A percentile compares a stretch with the other conserved stretches of the same genome.
phyloP scores from a whole-genome alignment of 2,797 vertebrate species.

The Melanotaenia maccullochi region DNA sequence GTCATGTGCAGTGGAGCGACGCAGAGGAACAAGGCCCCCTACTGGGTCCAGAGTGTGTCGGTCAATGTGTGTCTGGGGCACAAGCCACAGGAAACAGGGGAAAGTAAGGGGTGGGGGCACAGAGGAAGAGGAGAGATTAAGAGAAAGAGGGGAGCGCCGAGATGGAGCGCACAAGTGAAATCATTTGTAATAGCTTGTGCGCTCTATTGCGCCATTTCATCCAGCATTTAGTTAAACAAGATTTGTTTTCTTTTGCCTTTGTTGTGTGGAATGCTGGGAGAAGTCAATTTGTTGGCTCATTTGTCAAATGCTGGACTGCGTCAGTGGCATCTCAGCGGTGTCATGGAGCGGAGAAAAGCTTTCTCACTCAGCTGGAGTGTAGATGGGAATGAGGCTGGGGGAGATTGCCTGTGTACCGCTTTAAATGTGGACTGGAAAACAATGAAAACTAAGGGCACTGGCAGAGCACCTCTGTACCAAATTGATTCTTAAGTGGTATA shows the following conservation, averaged over 20 bases:
- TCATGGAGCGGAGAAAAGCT: conserved; percentile 62
- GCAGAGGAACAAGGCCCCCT: conserved; percentile 81
- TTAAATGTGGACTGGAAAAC: conserved; percentile 71
- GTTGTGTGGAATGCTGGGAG: conserved; percentile 60
- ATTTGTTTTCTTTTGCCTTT: conserved; percentile 76
- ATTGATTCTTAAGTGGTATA: conserved; percentile 76
- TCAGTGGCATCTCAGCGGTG: conserved; percentile 60
- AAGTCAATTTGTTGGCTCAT: conserved; percentile 83
- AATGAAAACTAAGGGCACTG: conserved; percentile 67
- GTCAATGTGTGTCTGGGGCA: conserved; percentile 77
- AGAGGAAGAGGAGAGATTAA: conserved; percentile 52
- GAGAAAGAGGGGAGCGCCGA: conserved; percentile 52
- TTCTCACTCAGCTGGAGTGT: conserved; percentile 55
- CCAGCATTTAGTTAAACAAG: conserved; percentile 76
- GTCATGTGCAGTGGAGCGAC: conserved; percentile 80
- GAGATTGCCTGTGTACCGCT: conserved; percentile 67
- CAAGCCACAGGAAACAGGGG: conserved; percentile 50
- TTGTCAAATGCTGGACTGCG: conserved; percentile 77
- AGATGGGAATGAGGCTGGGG: conserved; percentile 60
- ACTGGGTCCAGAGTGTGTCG: conserved; percentile 68
- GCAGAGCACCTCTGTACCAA: conserved; percentile 58
- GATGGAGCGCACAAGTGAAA: conserved; percentile 59
- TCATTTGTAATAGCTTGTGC: conserved; percentile 63
- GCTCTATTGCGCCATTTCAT: conserved; percentile 75
- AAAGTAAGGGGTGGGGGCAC: neutral